phyloP scores from a whole-genome alignment of 2,797 vertebrate species.

The Siniperca obscura region DNA sequence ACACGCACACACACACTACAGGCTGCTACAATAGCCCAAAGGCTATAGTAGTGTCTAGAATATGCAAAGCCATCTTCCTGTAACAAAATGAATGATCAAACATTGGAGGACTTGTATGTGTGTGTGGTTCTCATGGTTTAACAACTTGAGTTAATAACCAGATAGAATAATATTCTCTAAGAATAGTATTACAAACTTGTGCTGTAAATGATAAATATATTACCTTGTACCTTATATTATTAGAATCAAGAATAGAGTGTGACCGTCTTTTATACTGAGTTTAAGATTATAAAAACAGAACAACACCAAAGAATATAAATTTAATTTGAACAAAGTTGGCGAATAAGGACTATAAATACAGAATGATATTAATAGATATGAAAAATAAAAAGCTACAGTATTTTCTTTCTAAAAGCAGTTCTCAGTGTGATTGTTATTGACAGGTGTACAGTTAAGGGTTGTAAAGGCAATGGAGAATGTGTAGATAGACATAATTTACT shows the following conservation, averaged over 20 bases:
- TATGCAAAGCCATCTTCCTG: neutral
- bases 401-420: neutral
- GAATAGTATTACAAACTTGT: neutral
- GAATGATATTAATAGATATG: neutral
- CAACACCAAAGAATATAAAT: neutral
- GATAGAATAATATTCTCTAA: neutral
- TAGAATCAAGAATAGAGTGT: neutral
- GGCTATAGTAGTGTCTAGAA: neutral
- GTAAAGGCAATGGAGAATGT: neutral
- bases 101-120: neutral
- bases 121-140: slow-evolving; percentile 1
- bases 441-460: neutral
- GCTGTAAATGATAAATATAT: too few relatives aligned
- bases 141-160: slow-evolving; percentile 1
- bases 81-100: slow-evolving; percentile 1
- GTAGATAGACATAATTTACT: slow-evolving; percentile 1
- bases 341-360: neutral
- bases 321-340: neutral
- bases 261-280: neutral
- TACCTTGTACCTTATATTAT: neutral
- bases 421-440: neutral
- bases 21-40: neutral
- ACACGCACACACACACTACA: neutral
- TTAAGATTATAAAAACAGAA: neutral
- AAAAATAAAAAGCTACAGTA: neutral